Evolutionary conservation across 2,113 vertebrate species (phyloP).

Genomic region (Leptocoma aspasia): DNA sequence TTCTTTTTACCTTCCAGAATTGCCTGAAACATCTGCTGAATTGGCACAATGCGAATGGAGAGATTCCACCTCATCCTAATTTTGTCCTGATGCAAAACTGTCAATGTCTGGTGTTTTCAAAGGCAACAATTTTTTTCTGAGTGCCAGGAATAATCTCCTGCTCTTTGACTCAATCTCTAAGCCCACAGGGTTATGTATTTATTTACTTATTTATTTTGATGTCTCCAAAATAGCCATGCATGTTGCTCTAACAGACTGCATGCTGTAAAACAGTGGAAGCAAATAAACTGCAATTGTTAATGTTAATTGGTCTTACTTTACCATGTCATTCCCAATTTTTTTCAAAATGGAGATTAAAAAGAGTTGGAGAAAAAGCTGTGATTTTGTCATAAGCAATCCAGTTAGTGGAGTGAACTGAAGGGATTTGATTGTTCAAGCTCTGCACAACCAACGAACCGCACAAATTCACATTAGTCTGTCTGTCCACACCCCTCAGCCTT

Average conservation of each 20-base stretch:
- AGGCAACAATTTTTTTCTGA: conserved; percentile 43
- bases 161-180: conserved; percentile 58
- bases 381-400: conserved; percentile 61
- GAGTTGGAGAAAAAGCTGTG: conserved; percentile 38
- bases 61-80: conserved; percentile 15
- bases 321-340: conserved; percentile 55
- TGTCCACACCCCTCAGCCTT: background rate
- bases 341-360: conserved; percentile 52
- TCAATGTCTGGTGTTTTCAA: conserved; percentile 58
- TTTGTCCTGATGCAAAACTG: conserved; percentile 27
- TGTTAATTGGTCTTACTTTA: conserved; percentile 59
- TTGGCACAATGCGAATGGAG: background rate
- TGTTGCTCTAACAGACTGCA: background rate
- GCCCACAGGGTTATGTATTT: conserved; percentile 42
- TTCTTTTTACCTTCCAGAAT: conserved; percentile 10
- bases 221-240: conserved; percentile 38
- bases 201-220: conserved; percentile 57
- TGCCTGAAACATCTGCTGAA: background rate
- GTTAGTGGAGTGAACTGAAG: conserved; percentile 1
- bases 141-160: conserved; percentile 49
- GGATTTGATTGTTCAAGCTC: conserved; percentile 24
- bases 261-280: conserved; percentile 20
- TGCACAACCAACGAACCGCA: background rate
- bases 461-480: conserved; percentile 31
- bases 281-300: conserved; percentile 54